phyloP scores from a whole-genome alignment of 1,140 invertebrate species.

The Aphidius gifuensis region DNA sequence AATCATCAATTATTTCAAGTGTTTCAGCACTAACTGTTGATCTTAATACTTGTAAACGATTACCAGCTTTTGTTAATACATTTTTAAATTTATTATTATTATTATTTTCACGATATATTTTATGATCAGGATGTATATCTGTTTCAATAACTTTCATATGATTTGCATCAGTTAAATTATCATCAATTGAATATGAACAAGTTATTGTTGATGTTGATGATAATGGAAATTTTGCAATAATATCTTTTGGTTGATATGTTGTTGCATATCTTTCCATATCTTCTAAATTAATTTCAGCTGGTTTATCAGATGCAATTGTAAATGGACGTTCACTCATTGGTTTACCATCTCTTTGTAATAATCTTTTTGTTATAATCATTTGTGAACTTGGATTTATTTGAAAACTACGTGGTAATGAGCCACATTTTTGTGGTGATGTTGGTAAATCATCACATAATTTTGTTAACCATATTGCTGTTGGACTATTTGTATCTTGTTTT shows the following conservation, averaged over 20 bases:
- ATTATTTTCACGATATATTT: slow-evolving; percentile 65
- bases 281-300: slow-evolving; percentile 53
- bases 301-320: slow-evolving; percentile 67
- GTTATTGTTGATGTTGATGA: slow-evolving; percentile 13
- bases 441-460: slow-evolving; percentile 59
- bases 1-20: slow-evolving; percentile 47
- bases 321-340: slow-evolving; percentile 61
- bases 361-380: slow-evolving; percentile 40
- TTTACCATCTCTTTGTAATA: slow-evolving; percentile 50
- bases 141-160: slow-evolving; percentile 46
- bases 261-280: slow-evolving; percentile 60
- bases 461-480: slow-evolving; percentile 62
- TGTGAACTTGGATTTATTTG: slow-evolving; percentile 45
- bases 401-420: slow-evolving; percentile 75
- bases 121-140: slow-evolving; percentile 69
- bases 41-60: slow-evolving; percentile 42
- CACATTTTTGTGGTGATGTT: slow-evolving; percentile 62
- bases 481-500: slow-evolving; percentile 46
- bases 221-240: slow-evolving; percentile 41
- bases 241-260: slow-evolving; percentile 53
- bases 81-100: slow-evolving; percentile 37
- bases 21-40: slow-evolving; percentile 51
- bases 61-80: slow-evolving; percentile 47
- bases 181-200: slow-evolving; percentile 51
- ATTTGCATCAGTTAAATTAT: slow-evolving; percentile 54